A percentile compares a stretch with the other conserved stretches of the same genome.
These are phyloP conservation scores for Sipha flava DNA, from an alignment of 1,140 invertebrate genomes.

Conservation along the genomic window DNA sequence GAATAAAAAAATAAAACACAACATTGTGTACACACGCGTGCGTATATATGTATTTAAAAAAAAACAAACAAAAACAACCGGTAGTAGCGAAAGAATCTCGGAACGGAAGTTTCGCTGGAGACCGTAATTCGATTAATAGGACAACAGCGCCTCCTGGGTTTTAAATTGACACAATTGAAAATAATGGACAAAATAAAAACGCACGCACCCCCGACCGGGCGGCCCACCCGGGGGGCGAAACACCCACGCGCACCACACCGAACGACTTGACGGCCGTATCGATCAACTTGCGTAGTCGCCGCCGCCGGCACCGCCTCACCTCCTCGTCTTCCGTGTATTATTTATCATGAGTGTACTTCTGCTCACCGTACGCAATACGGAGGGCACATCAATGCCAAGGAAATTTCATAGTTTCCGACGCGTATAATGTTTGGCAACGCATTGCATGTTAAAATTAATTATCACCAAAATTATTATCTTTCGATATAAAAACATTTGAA, in stretches of 20 bases:
- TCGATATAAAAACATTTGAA: too few relatives aligned
- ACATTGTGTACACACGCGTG: background rate
- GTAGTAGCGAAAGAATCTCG: background rate
- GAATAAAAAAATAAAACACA: background rate
- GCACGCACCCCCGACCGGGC: background rate
- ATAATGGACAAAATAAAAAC: constrained; percentile 21
- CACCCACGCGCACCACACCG: background rate
- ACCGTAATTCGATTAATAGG: constrained; percentile 11
- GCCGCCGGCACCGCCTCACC: too few relatives aligned
- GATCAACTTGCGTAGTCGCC: too few relatives aligned
- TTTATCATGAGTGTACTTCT: too few relatives aligned
- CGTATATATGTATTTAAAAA: background rate
- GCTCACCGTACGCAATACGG: too few relatives aligned
- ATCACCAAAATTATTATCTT: too few relatives aligned
- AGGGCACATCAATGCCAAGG: too few relatives aligned
- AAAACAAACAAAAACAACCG: background rate
- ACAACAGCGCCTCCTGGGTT: background rate
- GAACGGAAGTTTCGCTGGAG: background rate
- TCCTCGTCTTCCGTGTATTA: too few relatives aligned
- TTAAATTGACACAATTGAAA: constrained; percentile 30
- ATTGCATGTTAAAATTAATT: too few relatives aligned
- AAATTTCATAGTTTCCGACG: too few relatives aligned
- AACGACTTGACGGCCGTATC: background rate
- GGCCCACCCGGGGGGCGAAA: background rate
- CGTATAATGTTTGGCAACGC: too few relatives aligned